Evolutionary conservation across 2,888 invertebrate genomes (phyloP), one percentile per base, ranked within the genome.

Genomic region (Omphaloscelis lunosa): DNA sequence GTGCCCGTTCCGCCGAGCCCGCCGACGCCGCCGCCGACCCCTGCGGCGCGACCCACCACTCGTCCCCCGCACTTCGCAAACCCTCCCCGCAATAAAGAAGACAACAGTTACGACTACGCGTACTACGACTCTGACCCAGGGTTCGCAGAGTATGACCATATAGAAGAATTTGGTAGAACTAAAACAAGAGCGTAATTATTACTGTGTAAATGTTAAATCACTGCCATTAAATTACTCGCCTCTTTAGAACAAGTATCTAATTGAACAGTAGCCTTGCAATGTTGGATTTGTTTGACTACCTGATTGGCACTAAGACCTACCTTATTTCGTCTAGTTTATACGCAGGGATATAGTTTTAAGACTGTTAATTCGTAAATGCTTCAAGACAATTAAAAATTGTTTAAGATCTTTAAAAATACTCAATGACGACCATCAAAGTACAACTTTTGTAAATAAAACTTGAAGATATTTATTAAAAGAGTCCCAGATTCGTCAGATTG

Each of bases 21-120:
- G 29, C 79, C 77, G 56, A 89, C 92, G 6, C 85, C 90, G 34
- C 88, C 91, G 0, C 89, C 92, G 5, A 87, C 90, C 2, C 83
- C 90, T 8, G 86, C 91, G 8, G 89, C 89, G 6, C 89, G 90
- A 63, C 92, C 92, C 15, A 88, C 93, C 39, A 89, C 93, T 29
- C 92, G 90, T 45, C 88, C 91, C 41, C 94, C 94, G 41, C 90
- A 92, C 74, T 93, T 92, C 65, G 91, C 93, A 51, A 94, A 94
- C 58, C 95, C 94, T 45, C 95, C 93, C 89, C 97, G 95, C 89
- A 97, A 97, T 85, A 97, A 97, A 84, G 98, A 98, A 89, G 98
- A 98, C 89, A 97, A 97, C 72, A 98, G 98, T 91, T 98, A 98
- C 91, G 98, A 98, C 92, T 98, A 98, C 90, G 98, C 98, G 8